These are phyloP conservation scores for Halcyon smyrnensis DNA, from an alignment of 2,797 vertebrate species.

Conservation along the genomic window DNA sequence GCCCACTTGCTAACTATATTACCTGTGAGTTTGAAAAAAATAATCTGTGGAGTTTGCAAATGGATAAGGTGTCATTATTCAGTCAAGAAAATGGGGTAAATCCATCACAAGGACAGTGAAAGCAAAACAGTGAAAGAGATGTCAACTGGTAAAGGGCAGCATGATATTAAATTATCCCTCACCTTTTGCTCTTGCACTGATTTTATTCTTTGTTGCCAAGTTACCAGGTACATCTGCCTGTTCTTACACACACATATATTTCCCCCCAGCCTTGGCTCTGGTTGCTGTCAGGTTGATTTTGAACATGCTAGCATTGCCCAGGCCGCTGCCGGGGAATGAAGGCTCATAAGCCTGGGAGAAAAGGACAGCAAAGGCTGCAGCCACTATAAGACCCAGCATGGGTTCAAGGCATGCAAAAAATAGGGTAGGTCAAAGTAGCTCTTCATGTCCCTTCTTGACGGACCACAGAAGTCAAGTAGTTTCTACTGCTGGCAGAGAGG, in stretches of 20 bases:
- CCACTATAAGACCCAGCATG: rapidly evolving
- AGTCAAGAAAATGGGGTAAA: conserved; percentile 30
- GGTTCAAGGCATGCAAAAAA: neutral
- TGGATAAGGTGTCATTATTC: conserved; percentile 4
- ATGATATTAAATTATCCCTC: conserved; percentile 52
- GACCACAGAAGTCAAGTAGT: neutral
- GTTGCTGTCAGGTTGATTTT: neutral
- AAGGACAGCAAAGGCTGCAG: neutral
- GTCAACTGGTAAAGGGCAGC: conserved; percentile 53
- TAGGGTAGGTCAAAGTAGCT: neutral
- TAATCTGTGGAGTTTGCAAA: neutral
- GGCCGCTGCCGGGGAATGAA: neutral
- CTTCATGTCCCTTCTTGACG: neutral
- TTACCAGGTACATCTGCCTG: conserved; percentile 16
- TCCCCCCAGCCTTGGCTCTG: neutral
- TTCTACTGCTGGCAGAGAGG: neutral
- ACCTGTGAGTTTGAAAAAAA: neutral
- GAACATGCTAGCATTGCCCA: neutral
- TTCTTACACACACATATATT: neutral
- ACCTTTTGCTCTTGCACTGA: conserved; percentile 52
- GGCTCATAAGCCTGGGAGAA: neutral
- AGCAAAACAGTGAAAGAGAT: conserved; percentile 22
- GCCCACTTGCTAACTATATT: neutral
- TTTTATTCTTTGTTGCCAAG: conserved; percentile 64
- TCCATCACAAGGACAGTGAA: conserved; percentile 10